A percentile compares a stretch with the other conserved stretches of the same genome.
phyloP scores from a whole-genome alignment of 2,888 invertebrate species.

The Standfussiana lucernea region DNA sequence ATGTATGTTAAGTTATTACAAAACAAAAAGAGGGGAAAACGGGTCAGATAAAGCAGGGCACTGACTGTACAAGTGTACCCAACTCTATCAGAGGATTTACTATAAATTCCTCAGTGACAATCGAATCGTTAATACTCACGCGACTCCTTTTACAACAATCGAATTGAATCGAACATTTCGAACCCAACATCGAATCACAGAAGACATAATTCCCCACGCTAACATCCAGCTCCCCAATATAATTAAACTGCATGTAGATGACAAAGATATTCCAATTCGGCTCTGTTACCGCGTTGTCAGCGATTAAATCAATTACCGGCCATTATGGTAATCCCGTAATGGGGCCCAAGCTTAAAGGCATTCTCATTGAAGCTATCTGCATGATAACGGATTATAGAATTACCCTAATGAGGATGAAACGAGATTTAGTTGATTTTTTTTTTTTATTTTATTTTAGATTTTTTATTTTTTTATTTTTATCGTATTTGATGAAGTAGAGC shows the following conservation, averaged over 20 bases:
- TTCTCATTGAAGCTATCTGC: conserved; percentile 55
- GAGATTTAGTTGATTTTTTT: conserved; percentile 30
- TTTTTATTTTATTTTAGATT: too few species aligned
- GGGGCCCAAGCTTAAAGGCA: conserved; percentile 53
- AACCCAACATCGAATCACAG: not conserved
- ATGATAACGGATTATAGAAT: conserved; percentile 64
- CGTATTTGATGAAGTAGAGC: conserved; percentile 20
- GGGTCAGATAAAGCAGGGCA: not conserved
- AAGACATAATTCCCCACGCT: not conserved
- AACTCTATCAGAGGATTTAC: not conserved
- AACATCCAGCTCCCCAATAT: conserved; percentile 29
- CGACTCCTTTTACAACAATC: not conserved
- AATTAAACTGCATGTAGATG: conserved; percentile 54
- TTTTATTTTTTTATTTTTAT: too few species aligned
- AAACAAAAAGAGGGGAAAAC: not conserved
- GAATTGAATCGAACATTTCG: not conserved
- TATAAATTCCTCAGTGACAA: not conserved
- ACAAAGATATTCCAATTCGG: conserved; percentile 59
- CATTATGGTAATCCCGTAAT: conserved; percentile 68
- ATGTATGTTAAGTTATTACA: too few species aligned
- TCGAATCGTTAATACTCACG: not conserved
- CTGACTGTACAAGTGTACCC: not conserved
- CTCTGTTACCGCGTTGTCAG: conserved; percentile 56
- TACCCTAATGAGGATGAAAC: conserved; percentile 49
- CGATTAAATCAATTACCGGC: conserved; percentile 67